Evolutionary conservation across 1,140 invertebrate genomes (phyloP).

Genomic region (Zaprionus nigranus): DNA sequence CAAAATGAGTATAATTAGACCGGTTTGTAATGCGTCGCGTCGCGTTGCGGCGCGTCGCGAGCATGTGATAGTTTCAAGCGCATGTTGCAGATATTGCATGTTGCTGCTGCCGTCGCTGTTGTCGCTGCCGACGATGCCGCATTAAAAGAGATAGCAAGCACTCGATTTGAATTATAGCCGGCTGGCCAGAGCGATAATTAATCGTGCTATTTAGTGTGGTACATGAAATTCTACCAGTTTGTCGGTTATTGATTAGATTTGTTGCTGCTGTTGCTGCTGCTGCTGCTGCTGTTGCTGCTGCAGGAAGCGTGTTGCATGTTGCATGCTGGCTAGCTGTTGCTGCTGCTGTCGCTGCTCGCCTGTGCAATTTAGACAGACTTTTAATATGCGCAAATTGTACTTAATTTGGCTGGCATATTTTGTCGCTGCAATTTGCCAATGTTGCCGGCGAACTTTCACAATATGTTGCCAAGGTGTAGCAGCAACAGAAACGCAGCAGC

Average conservation of each 20-base stretch:
- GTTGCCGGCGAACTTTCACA: conserved; percentile 64
- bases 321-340: conserved; percentile 29
- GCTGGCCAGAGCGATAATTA: conserved; percentile 73
- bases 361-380: conserved; percentile 73
- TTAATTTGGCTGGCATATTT: conserved; percentile 78
- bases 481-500: not conserved
- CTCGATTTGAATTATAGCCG: conserved; percentile 80
- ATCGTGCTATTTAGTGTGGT: conserved; percentile 82
- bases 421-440: conserved; percentile 69
- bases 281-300: conserved; percentile 2
- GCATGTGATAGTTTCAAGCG: conserved; percentile 10
- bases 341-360: conserved; percentile 36
- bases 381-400: conserved; percentile 81
- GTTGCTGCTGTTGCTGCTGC: conserved; percentile 48
- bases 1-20: conserved; percentile 83
- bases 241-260: conserved; percentile 82
- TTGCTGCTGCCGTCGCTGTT: conserved; percentile 57
- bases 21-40: conserved; percentile 73
- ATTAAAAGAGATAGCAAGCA: conserved; percentile 41
- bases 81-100: conserved; percentile 63
- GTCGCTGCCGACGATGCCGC: conserved; percentile 50
- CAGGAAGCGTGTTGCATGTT: conserved; percentile 50
- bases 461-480: conserved; percentile 64
- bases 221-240: conserved; percentile 82
- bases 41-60: conserved; percentile 43